These are phyloP conservation scores for Sarcoramphus papa DNA, from an alignment of 2,797 vertebrate genomes.

Conservation along the genomic window DNA sequence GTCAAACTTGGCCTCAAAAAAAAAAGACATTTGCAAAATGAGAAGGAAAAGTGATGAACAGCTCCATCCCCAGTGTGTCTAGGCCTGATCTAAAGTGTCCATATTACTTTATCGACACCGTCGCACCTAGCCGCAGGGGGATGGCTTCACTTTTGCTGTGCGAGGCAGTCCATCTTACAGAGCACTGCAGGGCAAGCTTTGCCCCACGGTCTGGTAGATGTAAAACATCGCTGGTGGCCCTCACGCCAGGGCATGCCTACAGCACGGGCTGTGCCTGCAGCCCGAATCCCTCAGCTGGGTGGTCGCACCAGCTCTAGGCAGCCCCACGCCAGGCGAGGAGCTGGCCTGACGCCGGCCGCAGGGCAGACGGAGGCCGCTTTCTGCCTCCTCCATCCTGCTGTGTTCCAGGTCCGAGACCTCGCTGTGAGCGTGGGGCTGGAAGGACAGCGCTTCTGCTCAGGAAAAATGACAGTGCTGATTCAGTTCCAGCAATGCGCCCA, in stretches of 20 bases:
- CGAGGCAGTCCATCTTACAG: neutral
- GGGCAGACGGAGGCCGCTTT: neutral
- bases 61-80: neutral
- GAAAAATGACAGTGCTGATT: neutral
- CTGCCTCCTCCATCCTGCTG: neutral
- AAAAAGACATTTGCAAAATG: neutral
- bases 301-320: neutral
- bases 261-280: neutral
- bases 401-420: neutral
- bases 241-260: rapidly evolving
- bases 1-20: neutral
- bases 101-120: no score
- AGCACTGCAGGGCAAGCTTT: neutral
- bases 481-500: rapidly evolving
- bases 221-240: neutral
- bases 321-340: neutral
- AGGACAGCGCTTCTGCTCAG: rapidly evolving
- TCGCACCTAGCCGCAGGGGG: neutral
- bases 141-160: neutral
- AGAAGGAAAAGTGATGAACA: neutral
- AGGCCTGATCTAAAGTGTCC: neutral
- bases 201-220: neutral
- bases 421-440: neutral
- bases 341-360: neutral
- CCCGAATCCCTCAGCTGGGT: neutral